phyloP scores from a whole-genome alignment of 1,140 invertebrate species.

The Phthorimaea operculella region DNA sequence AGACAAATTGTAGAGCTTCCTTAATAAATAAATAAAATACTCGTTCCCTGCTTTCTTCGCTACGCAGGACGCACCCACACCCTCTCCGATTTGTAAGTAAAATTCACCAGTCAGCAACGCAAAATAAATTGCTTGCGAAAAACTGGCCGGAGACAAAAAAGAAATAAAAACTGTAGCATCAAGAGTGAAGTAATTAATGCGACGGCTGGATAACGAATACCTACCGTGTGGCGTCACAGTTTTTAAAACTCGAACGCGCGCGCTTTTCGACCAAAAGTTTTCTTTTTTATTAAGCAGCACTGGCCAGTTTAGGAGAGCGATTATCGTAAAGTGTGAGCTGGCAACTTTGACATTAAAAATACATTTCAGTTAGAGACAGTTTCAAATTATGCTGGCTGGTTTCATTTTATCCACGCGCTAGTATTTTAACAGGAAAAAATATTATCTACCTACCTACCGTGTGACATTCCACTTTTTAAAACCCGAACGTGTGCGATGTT shows the following conservation, averaged over 20 bases:
- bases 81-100: constrained; percentile 37
- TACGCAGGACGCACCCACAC: neutral
- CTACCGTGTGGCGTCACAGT: constrained; percentile 7
- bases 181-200: constrained; percentile 45
- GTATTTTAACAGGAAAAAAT: too few species aligned
- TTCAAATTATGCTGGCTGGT: too few species aligned
- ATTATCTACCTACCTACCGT: constrained; percentile 18
- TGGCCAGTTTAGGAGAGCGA: neutral
- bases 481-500: neutral
- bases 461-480: neutral
- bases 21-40: neutral
- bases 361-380: too few species aligned
- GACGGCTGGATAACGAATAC: constrained; percentile 24
- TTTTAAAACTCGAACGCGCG: neutral
- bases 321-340: too few species aligned
- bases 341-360: too few species aligned
- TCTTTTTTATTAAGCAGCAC: neutral
- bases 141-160: constrained; percentile 27
- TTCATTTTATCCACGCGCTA: too few species aligned
- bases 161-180: constrained; percentile 33
- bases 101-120: constrained; percentile 35
- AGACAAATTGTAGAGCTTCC: neutral
- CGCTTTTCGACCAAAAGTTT: neutral
- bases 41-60: neutral
- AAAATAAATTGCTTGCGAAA: constrained; percentile 49